Conservation (phyloP, 2,797 vertebrate species). For the Lagodon rhomboides region DNA sequence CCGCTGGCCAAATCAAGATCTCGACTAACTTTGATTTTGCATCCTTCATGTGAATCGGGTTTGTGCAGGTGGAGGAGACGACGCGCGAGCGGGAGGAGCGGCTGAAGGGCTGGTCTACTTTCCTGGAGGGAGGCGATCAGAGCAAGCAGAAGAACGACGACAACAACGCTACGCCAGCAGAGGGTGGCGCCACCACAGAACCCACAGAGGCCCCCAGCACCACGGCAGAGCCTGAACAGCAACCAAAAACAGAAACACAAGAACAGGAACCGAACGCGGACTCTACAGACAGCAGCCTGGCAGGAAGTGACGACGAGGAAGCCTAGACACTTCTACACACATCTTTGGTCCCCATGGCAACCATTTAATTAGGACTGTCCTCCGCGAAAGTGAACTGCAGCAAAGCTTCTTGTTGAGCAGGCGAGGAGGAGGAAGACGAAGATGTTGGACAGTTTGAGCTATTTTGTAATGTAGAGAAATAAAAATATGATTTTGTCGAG, state of each 20-base stretch:
- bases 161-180: conserved; percentile 43
- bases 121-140: conserved; percentile 81
- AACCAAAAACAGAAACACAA: conserved; percentile 52
- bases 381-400: conserved; percentile 39
- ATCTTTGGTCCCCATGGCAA: conserved; percentile 63
- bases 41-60: not conserved
- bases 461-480: conserved; percentile 70
- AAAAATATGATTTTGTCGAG: conserved; percentile 56
- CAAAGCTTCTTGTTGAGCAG: conserved; percentile 11
- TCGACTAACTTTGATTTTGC: not conserved
- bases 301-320: conserved; percentile 90
- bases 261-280: conserved; percentile 75
- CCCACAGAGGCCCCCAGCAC: conserved; percentile 42
- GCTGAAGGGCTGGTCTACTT: conserved; percentile 92
- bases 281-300: conserved; percentile 94
- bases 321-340: conserved; percentile 52
- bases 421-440: not conserved
- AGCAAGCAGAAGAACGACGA: conserved; percentile 29
- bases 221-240: conserved; percentile 57
- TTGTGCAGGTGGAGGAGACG: conserved; percentile 93
- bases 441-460: conserved; percentile 36
- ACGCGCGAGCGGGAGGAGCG: conserved; percentile 95
- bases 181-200: conserved; percentile 53
- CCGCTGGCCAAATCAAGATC: not conserved
- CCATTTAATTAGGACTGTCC: conserved; percentile 17